These are phyloP conservation scores for Thunnus thynnus DNA, from an alignment of 2,113 vertebrate genomes.

Conservation along the genomic window DNA sequence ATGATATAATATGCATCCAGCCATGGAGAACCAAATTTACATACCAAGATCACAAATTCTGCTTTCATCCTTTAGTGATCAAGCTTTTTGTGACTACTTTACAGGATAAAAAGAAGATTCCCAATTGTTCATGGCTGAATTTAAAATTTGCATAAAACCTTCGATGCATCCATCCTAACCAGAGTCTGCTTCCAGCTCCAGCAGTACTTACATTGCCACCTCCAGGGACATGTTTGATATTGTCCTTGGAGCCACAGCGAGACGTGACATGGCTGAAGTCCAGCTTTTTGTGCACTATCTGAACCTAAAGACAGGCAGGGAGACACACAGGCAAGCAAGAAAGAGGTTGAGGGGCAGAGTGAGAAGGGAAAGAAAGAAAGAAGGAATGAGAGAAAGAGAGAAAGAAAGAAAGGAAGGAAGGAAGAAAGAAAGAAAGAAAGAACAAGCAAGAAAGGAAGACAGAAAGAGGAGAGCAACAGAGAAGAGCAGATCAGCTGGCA, in stretches of 20 bases:
- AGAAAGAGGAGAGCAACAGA: constrained; percentile 61
- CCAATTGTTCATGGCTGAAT: not conserved
- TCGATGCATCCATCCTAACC: constrained; percentile 41
- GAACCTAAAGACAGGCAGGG: constrained; percentile 93
- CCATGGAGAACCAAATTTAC: not conserved
- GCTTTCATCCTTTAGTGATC: constrained; percentile 2
- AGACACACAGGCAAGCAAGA: constrained; percentile 71
- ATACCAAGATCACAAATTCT: not conserved
- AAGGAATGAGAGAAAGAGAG: constrained; percentile 18
- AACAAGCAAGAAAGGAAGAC: constrained; percentile 22
- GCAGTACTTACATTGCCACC: constrained; percentile 98
- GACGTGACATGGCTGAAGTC: constrained; percentile 99
- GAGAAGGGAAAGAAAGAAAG: not conserved
- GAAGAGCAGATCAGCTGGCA: constrained; percentile 74
- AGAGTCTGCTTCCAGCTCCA: constrained; percentile 60
- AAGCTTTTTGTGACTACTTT: not conserved
- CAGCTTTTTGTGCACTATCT: constrained; percentile 99
- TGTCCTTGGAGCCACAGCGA: constrained; percentile 99
- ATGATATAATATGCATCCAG: not conserved
- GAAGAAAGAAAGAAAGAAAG: constrained; percentile 29
- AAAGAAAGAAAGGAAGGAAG: not conserved
- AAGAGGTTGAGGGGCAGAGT: constrained; percentile 19
- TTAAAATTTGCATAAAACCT: constrained; percentile 35
- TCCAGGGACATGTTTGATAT: constrained; percentile 99
- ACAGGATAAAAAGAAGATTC: not conserved